Evolutionary conservation across 2,113 vertebrate genomes (phyloP), one percentile per base, ranked within the genome.

Genomic region (Oryzias celebensis): DNA sequence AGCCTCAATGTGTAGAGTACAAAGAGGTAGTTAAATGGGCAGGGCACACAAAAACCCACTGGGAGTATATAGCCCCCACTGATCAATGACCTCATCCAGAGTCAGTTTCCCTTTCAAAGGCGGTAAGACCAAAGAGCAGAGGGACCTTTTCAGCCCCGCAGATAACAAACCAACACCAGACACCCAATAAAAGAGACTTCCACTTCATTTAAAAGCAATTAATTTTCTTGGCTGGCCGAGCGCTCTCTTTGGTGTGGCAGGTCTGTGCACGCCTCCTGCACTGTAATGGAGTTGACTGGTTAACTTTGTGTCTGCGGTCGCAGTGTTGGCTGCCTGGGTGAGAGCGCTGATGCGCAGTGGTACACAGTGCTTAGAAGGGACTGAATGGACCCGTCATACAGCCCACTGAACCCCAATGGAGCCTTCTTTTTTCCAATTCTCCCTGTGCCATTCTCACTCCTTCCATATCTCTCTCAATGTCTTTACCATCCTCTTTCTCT

Each of bases 161-260:
- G 89, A 90, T 91, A 91, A 93, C 90, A 93, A 92, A 91, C 88
- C 88, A 91, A 91, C 92, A 93, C 92, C 91, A 93, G 91, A 93
- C 90, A 88, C 75, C 90, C 90, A 92, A 91, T 92, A 92, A 92
- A 36, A 93, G 87, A 91, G 90, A 91, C 89, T 91, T 92, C 89
- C 92, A 92, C 87, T 93, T 88, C 90, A 93, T 93, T 93, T 92
- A 92, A 93, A 92, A 88, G 85, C 91, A 90, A 93, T 93, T 93
- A 91, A 93, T 93, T 92, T 92, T 93, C 91, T 88, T 76, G 84
- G 88, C 85, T 71, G 79, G 78, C 86, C 66, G 83, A 89, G 61
- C 64, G 84, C 77, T 91, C 86, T 78, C 90, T 91, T 93, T 92
- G 88, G 89, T 90, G 88, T 92, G 91, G 89, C 91, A 92, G 91